Percentiles rank a stretch among this genome's conserved stretches.
These are phyloP conservation scores for Coreius guichenoti DNA, from an alignment of 2,797 vertebrate species.

Conservation along the genomic window DNA sequence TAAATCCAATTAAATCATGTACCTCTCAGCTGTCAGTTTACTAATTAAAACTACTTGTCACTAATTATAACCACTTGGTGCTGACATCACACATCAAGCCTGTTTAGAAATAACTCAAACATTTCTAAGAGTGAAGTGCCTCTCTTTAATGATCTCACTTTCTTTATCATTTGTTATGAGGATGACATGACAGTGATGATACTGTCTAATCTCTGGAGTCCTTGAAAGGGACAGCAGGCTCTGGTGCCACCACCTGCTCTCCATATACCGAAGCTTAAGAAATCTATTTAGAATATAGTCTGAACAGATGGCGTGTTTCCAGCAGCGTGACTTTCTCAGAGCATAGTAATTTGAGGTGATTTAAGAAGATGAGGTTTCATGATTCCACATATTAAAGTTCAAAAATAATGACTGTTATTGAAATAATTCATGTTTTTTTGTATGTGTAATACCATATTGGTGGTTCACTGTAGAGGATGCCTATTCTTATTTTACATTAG, in stretches of 20 bases:
- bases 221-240: constrained; percentile 37
- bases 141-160: neutral
- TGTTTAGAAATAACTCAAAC: constrained; percentile 8
- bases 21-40: neutral
- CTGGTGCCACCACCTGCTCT: constrained; percentile 53
- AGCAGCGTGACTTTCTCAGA: constrained; percentile 23
- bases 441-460: neutral
- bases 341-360: constrained; percentile 15
- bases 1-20: neutral
- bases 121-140: neutral
- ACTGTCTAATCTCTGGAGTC: constrained; percentile 43
- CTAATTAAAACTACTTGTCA: constrained; percentile 6
- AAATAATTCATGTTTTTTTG: neutral
- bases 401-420: neutral
- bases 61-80: constrained; percentile 4
- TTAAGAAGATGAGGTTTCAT: constrained; percentile 17
- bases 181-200: constrained; percentile 42
- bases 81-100: neutral
- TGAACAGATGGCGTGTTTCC: constrained; percentile 65
- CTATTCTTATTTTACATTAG: neutral
- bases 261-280: constrained; percentile 37
- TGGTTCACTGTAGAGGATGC: neutral
- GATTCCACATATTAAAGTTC: neutral
- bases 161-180: constrained; percentile 38
- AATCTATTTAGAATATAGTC: constrained; percentile 62